phyloP scores from a whole-genome alignment of 1,140 invertebrate species.

The Dreissena polymorpha region DNA sequence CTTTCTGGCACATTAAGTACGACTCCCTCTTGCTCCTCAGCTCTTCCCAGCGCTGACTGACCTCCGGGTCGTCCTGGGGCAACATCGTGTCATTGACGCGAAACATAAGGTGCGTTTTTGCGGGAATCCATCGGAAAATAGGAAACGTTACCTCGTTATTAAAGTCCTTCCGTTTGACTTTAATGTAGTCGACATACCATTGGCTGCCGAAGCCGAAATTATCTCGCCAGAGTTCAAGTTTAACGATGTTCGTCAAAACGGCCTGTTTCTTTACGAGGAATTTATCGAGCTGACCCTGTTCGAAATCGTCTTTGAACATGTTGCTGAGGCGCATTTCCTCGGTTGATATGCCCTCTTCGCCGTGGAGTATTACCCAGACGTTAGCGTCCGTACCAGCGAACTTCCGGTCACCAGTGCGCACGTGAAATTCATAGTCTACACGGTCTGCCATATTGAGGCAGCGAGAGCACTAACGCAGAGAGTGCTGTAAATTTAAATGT shows the following conservation, averaged over 20 bases:
- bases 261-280: constrained; percentile 65
- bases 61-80: constrained; percentile 50
- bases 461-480: neutral
- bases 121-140: constrained; percentile 57
- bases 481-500: neutral
- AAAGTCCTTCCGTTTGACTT: constrained; percentile 29
- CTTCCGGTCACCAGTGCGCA: constrained; percentile 54
- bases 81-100: constrained; percentile 54
- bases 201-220: constrained; percentile 51
- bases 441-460: constrained; percentile 14
- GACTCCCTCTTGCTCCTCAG: constrained; percentile 42
- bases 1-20: constrained; percentile 37
- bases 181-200: constrained; percentile 57
- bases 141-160: constrained; percentile 47
- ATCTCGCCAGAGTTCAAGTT: constrained; percentile 57
- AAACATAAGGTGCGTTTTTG: constrained; percentile 44
- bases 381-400: constrained; percentile 56
- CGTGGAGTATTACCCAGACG: constrained; percentile 68
- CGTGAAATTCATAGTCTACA: constrained; percentile 57
- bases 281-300: constrained; percentile 71
- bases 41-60: constrained; percentile 45
- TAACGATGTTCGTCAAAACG: constrained; percentile 55
- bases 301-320: constrained; percentile 76
- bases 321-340: constrained; percentile 69
- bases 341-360: constrained; percentile 68